Evolutionary conservation across 2,797 vertebrate species (phyloP), one percentile per base, ranked within the genome.

Genomic region (Loriculus beryllinus): DNA sequence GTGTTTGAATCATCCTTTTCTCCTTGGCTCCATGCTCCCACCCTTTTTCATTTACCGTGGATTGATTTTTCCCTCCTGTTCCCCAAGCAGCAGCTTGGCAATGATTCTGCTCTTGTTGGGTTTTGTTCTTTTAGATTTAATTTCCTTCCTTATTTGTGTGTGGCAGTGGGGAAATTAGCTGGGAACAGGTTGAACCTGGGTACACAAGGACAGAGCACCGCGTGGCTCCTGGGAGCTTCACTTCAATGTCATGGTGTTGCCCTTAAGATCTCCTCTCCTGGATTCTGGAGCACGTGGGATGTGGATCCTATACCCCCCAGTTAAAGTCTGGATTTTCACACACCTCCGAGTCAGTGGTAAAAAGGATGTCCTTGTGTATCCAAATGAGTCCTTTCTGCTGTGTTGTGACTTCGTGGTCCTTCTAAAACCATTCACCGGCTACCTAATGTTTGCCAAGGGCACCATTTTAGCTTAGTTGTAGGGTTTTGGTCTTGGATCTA

Each of bases 1-100:
- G 75, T 68, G 85, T 78, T 96, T 88, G 33, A 35, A 57, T 95
- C 70, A 90, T 95, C 89, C 45, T 94, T 95, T 96, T 86, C 60
- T 93, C 87, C 80, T 90, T 71, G 31, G 14, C 85, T 92, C 68
- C 85, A 93, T 76, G 19, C 74, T 54, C 81, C 77, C 3, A 0
- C 51, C 33, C 21, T 86, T 94, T 95, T 93, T 75, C 68, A 69
- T 86, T 94, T 86, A 91, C 70, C 56, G 33, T 39, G 0, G 43
- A 85, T 82, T 1, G 57, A 91, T 86, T 69, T 82, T 43, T 4
- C 4, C 8, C 5, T 39, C 4, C 59, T 16, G 6, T 62, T 67
- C 79, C 68, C 83, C 26, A 7, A 68, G 78, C 4, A 14, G 79
- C 81, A 92, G 70, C 82, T 93, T 79, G 65, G 83, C 94, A 95